Evolutionary conservation across 2,888 invertebrate species (phyloP).

Genomic region (Artemia sinica): DNA sequence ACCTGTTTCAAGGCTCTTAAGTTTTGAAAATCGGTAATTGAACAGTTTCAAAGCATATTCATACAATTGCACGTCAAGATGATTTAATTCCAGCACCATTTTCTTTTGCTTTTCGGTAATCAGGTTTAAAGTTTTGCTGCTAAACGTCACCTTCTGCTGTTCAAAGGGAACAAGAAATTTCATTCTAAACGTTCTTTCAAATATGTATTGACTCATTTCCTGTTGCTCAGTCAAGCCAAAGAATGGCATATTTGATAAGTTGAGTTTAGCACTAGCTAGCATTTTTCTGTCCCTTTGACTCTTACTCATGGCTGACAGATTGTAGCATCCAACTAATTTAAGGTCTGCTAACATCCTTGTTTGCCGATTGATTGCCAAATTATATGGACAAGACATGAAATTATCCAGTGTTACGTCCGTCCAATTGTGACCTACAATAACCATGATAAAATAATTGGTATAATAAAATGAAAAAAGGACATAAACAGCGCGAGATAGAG

Average conservation of each 20-base stretch:
- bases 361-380: constrained; percentile 87
- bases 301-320: constrained; percentile 47
- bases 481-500: no score
- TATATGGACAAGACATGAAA: constrained; percentile 76
- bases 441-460: no score
- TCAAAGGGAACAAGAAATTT: constrained; percentile 75
- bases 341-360: constrained; percentile 95
- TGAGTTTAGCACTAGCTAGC: constrained; percentile 84
- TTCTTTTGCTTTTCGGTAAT: constrained; percentile 52
- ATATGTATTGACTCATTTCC: constrained; percentile 70
- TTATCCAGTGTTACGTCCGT: constrained; percentile 72
- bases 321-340: constrained; percentile 86
- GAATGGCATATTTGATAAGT: constrained; percentile 85
- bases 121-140: constrained; percentile 59
- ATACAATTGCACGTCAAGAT: constrained; percentile 79
- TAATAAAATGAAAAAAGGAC: no score
- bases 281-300: constrained; percentile 60
- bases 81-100: constrained; percentile 59
- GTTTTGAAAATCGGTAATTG: constrained; percentile 51
- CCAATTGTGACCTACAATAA: constrained; percentile 51
- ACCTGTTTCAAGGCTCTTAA: constrained; percentile 59
- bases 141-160: constrained; percentile 78
- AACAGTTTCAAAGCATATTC: constrained; percentile 76
- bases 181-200: constrained; percentile 85
- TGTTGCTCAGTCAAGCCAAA: constrained; percentile 93